These are phyloP conservation scores for Tympanoctomys barrerae DNA, from an alignment of 2,797 vertebrate genomes.

Conservation along the genomic window DNA sequence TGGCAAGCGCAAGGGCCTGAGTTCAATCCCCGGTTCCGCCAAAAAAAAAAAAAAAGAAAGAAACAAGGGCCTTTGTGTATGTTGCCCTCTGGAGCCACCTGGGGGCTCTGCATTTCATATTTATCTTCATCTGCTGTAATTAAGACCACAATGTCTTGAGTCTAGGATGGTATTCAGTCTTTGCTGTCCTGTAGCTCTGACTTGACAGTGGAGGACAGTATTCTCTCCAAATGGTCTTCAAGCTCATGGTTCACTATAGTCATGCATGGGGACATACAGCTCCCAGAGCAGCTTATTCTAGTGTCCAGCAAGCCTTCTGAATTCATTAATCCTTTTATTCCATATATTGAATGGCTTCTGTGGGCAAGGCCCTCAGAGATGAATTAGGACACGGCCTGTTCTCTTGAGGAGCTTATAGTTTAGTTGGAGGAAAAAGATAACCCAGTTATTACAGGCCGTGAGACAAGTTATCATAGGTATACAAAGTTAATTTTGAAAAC, in stretches of 20 bases:
- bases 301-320: not conserved
- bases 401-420: not conserved
- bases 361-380: conserved; percentile 9
- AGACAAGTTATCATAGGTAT: not conserved
- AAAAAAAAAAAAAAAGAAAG: too few species aligned
- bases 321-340: not conserved
- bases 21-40: too few species aligned
- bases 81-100: conserved; percentile 28
- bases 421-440: not conserved
- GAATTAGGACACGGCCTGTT: not conserved
- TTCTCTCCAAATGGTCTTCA: not conserved
- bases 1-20: too few species aligned
- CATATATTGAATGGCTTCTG: not conserved
- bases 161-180: not conserved
- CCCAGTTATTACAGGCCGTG: not conserved
- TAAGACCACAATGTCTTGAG: not conserved
- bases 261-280: not conserved
- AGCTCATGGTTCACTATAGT: not conserved
- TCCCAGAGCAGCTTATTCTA: not conserved
- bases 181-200: not conserved
- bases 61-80: not conserved
- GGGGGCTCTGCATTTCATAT: not conserved
- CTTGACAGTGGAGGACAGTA: not conserved
- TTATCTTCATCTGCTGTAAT: not conserved
- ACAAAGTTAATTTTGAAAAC: not conserved